Evolutionary conservation across 2,888 invertebrate genomes (phyloP).

Genomic region (Ochlodes sylvanus): DNA sequence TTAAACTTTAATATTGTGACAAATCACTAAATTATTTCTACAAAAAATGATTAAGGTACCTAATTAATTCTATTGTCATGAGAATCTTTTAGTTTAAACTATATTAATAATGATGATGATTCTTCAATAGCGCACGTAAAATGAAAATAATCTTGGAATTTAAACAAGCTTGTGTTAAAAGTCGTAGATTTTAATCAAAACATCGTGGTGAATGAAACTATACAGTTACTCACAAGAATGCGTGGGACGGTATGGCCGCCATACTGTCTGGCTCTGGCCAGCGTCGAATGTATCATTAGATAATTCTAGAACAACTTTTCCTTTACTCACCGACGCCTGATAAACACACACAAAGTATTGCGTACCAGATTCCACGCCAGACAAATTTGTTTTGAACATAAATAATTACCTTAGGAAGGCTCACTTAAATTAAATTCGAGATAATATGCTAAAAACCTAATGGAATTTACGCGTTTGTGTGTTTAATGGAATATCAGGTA

Average conservation of each 20-base stretch:
- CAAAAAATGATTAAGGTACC: too few species aligned
- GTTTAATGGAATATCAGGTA: conserved; percentile 34
- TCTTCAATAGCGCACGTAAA: neutral
- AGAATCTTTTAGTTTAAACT: too few species aligned
- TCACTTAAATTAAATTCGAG: conserved; percentile 26
- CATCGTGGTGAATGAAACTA: conserved; percentile 23
- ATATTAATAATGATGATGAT: neutral
- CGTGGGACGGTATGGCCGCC: conserved; percentile 64
- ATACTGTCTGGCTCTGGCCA: conserved; percentile 54
- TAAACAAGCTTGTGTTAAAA: conserved; percentile 6
- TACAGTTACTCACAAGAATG: conserved; percentile 46
- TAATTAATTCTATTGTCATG: too few species aligned
- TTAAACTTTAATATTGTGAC: too few species aligned
- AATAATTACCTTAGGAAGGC: conserved; percentile 39
- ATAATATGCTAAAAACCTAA: conserved; percentile 39
- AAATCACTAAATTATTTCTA: too few species aligned
- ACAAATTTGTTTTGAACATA: conserved; percentile 39
- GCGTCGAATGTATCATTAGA: conserved; percentile 33
- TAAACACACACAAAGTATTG: conserved; percentile 25
- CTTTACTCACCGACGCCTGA: conserved; percentile 12
- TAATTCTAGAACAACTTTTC: conserved; percentile 36
- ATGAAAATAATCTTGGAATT: neutral
- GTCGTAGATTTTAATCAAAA: conserved; percentile 17
- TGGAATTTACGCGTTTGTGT: conserved; percentile 41
- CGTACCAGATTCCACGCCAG: conserved; percentile 29